These are phyloP conservation scores for Caenorhabditis doughertyi DNA, from an alignment of 2,888 invertebrate genomes.

Conservation along the genomic window DNA sequence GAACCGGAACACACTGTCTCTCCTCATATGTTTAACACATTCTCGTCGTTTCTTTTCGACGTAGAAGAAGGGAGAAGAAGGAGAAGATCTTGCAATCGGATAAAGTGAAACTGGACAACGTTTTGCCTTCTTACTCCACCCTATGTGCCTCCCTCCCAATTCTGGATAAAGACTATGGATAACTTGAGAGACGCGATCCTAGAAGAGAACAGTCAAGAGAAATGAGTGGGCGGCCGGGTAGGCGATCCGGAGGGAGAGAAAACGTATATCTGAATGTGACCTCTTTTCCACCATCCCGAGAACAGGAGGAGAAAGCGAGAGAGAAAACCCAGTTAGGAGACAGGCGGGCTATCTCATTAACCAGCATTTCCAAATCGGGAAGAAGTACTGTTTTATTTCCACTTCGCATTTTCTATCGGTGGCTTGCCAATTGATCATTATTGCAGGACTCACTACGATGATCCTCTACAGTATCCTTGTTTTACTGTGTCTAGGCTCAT, in stretches of 20 bases:
- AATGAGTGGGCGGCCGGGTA: slow-evolving; percentile 39
- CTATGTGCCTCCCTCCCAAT: not conserved
- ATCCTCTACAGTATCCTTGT: slow-evolving; percentile 18
- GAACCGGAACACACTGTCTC: slow-evolving; percentile 41
- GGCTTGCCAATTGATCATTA: slow-evolving; percentile 20
- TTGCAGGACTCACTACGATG: slow-evolving; percentile 5
- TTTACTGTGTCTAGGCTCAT: slow-evolving; percentile 5
- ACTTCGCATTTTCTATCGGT: no score
- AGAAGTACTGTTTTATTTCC: slow-evolving; percentile 34
- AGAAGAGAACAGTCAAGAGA: no score
- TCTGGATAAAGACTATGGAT: slow-evolving; percentile 38
- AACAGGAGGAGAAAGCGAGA: slow-evolving; percentile 11
- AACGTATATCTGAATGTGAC: slow-evolving; percentile 60
- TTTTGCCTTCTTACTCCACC: slow-evolving; percentile 3
- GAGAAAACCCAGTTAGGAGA: slow-evolving; percentile 32
- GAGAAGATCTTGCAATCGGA: slow-evolving; percentile 42
- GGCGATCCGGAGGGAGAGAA: slow-evolving; percentile 47
- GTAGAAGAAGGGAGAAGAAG: no score
- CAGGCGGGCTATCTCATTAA: slow-evolving; percentile 43
- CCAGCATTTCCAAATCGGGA: slow-evolving; percentile 32
- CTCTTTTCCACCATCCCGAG: slow-evolving; percentile 44
- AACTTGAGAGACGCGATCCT: slow-evolving; percentile 39
- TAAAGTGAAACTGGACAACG: slow-evolving; percentile 54
- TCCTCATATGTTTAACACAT: slow-evolving; percentile 40
- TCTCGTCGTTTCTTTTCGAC: slow-evolving; percentile 26